Evolutionary conservation across 2,113 vertebrate genomes (phyloP).

Genomic region (Tyto alba): DNA sequence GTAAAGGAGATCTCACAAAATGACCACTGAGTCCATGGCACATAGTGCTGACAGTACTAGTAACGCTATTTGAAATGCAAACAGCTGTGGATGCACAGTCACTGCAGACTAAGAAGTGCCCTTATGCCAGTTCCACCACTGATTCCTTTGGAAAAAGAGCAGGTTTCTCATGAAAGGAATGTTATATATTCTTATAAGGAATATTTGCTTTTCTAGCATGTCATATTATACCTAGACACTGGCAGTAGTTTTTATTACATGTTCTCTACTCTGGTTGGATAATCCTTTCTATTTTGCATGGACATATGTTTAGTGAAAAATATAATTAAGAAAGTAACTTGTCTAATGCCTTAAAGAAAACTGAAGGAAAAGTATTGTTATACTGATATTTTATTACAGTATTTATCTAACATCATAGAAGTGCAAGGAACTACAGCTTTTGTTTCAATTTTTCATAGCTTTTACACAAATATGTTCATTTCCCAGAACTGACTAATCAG

Average conservation of each 20-base stretch:
- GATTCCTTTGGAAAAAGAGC: neutral
- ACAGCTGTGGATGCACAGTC: neutral
- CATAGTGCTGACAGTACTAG: neutral
- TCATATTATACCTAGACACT: neutral
- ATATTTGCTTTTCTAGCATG: neutral
- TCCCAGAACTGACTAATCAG: slow-evolving; percentile 24
- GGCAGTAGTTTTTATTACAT: neutral
- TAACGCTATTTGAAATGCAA: neutral
- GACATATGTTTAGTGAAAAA: neutral
- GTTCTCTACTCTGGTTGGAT: neutral
- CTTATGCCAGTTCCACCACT: neutral
- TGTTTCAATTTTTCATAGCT: neutral
- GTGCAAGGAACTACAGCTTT: neutral
- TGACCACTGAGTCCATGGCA: neutral
- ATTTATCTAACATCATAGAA: neutral
- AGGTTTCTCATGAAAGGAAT: neutral
- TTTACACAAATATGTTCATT: slow-evolving; percentile 19
- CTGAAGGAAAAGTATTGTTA: neutral
- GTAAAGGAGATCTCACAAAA: neutral
- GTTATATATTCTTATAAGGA: neutral
- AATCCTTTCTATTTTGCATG: neutral
- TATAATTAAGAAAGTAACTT: neutral
- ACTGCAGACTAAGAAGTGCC: neutral
- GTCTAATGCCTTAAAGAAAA: neutral
- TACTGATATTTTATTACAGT: neutral